Evolutionary conservation across 2,113 vertebrate species (phyloP).

Genomic region (Mesoclemmys tuberculata): DNA sequence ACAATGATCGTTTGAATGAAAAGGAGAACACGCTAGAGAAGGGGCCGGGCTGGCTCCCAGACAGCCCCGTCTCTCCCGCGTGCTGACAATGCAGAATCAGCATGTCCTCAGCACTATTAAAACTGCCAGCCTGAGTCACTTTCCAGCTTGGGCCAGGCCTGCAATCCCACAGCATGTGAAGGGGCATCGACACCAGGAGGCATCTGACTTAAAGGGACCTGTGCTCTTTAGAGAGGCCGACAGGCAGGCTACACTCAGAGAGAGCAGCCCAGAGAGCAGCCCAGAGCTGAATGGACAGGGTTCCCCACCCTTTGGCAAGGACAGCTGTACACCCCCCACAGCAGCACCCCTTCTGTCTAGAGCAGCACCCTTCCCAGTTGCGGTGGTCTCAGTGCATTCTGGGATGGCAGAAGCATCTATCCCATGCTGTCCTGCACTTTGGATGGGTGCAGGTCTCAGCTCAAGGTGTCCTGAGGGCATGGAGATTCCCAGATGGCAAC

Average conservation of each 20-base stretch:
- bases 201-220: background rate
- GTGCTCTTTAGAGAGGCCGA: background rate
- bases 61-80: conserved; percentile 16
- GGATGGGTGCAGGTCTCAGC: background rate
- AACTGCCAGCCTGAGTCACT: background rate
- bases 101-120: background rate
- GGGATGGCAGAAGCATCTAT: background rate
- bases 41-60: conserved; percentile 13
- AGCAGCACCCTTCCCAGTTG: too few species aligned
- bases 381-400: background rate
- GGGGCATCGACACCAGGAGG: background rate
- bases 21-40: background rate
- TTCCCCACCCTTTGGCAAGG: too few species aligned
- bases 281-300: too few species aligned
- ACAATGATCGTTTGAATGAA: conserved; percentile 11
- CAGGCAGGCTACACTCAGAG: rapidly evolving
- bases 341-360: too few species aligned
- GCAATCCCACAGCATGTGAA: background rate
- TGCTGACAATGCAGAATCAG: conserved; percentile 33
- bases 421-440: background rate
- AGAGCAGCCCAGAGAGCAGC: too few species aligned
- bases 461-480: background rate
- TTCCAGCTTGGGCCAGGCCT: background rate
- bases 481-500: background rate
- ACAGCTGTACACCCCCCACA: too few species aligned